Evolutionary conservation across 2,888 invertebrate species (phyloP).

Genomic region (Hoplodrina blanda): DNA sequence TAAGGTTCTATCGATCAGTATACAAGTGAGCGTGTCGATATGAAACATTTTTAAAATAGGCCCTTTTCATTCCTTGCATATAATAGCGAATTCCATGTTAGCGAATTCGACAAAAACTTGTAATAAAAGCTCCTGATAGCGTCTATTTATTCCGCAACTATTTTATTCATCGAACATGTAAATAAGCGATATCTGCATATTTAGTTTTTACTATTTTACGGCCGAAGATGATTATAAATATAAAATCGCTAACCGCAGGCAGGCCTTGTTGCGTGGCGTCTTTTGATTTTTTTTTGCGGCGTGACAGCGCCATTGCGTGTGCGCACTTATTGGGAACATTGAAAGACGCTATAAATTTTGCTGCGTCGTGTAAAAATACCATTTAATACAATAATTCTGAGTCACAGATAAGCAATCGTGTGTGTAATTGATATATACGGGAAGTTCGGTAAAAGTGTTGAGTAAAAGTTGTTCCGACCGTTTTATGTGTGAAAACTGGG

Average conservation of each 20-base stretch:
- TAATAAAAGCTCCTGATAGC: slow-evolving; percentile 30
- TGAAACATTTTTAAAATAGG: not conserved
- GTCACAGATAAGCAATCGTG: slow-evolving; percentile 56
- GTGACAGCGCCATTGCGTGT: slow-evolving; percentile 79
- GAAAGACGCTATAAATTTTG: slow-evolving; percentile 79
- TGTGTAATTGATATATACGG: slow-evolving; percentile 61
- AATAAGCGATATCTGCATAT: slow-evolving; percentile 70
- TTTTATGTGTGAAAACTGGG: slow-evolving; percentile 53
- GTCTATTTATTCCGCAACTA: slow-evolving; percentile 48
- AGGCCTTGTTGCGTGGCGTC: slow-evolving; percentile 74
- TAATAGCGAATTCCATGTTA: slow-evolving; percentile 12
- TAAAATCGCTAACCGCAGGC: slow-evolving; percentile 82
- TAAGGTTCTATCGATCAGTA: slow-evolving; percentile 2
- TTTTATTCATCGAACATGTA: slow-evolving; percentile 64
- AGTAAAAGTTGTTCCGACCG: slow-evolving; percentile 50
- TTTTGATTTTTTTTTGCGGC: slow-evolving; percentile 73
- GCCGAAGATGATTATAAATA: slow-evolving; percentile 78
- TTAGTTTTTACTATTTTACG: slow-evolving; percentile 75
- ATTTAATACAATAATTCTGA: slow-evolving; percentile 77
- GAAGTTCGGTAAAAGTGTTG: slow-evolving; percentile 58
- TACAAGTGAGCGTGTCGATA: slow-evolving; percentile 7
- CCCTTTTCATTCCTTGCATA: slow-evolving; percentile 17
- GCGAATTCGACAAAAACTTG: slow-evolving; percentile 41
- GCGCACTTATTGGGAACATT: slow-evolving; percentile 78
- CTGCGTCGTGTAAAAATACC: slow-evolving; percentile 73